Evolutionary conservation across 2,888 invertebrate species (phyloP).

Genomic region (Sinhomidia bicolor): DNA sequence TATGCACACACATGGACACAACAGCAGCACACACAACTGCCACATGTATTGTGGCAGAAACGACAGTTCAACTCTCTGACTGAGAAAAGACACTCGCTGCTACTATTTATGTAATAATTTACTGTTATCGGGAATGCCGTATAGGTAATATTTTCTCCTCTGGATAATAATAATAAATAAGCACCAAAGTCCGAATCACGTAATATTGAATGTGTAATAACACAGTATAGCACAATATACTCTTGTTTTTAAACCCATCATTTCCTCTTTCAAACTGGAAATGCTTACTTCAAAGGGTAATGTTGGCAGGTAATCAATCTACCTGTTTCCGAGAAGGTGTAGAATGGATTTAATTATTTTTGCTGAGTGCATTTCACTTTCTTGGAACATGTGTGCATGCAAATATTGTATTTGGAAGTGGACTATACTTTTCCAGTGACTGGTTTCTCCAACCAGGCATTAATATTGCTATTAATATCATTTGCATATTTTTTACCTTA

Average conservation of each 20-base stretch:
- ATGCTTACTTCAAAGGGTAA: conserved; percentile 31
- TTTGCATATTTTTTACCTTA: too few relatives aligned
- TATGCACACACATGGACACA: conserved; percentile 16
- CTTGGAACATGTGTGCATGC: background rate
- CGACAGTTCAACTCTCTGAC: too few relatives aligned
- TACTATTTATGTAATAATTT: background rate
- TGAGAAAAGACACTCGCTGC: conserved; percentile 26
- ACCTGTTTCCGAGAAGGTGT: conserved; percentile 58
- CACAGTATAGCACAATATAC: background rate
- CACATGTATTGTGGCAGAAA: background rate
- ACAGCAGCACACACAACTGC: too few relatives aligned
- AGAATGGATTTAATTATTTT: conserved; percentile 53
- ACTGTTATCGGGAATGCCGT: background rate
- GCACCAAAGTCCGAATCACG: background rate
- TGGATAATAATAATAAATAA: background rate
- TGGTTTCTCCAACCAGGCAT: background rate
- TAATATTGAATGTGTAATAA: conserved; percentile 17
- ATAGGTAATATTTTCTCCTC: too few relatives aligned
- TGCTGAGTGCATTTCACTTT: background rate
- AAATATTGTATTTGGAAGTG: background rate
- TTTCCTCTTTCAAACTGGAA: conserved; percentile 10
- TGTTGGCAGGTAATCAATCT: conserved; percentile 67
- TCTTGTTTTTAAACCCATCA: conserved; percentile 37
- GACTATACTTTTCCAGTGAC: background rate
- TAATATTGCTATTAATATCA: too few relatives aligned